Percentiles rank a stretch among this genome's conserved stretches.
phyloP scores from a whole-genome alignment of 2,797 vertebrate species.

The Bufotes viridis region DNA sequence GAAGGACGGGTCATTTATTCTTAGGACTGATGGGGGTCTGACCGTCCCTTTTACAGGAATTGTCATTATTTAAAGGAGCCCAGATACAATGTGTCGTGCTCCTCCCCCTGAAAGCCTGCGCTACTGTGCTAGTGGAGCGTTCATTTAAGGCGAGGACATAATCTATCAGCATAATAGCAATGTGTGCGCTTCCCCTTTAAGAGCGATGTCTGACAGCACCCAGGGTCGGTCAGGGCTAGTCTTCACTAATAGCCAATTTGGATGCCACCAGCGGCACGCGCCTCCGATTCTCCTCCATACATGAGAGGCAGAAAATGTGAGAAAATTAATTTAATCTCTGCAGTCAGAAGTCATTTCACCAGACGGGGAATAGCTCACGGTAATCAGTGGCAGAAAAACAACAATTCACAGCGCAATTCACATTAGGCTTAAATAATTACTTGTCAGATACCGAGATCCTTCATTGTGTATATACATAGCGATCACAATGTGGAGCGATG shows the following conservation, averaged over 20 bases:
- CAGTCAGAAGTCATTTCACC: background rate
- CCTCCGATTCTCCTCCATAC: background rate
- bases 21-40: too few species aligned
- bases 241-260: background rate
- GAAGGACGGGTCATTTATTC: too few species aligned
- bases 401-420: background rate
- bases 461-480: too few species aligned
- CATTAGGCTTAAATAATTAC: too few species aligned
- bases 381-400: background rate
- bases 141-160: too few species aligned
- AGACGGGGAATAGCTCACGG: background rate
- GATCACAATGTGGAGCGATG: too few species aligned
- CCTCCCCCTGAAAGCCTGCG: too few species aligned
- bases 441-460: too few species aligned
- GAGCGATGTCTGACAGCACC: background rate
- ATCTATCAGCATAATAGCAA: background rate
- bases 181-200: background rate
- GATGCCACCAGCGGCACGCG: background rate
- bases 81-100: too few species aligned
- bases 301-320: background rate
- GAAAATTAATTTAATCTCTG: background rate
- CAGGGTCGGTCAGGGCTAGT: background rate
- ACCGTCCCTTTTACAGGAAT: too few species aligned
- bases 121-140: too few species aligned
- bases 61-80: too few species aligned